Percentiles rank a stretch among this genome's conserved stretches.
Evolutionary conservation across 2,797 vertebrate species (phyloP).

Genomic region (Gallinago nigripennis): DNA sequence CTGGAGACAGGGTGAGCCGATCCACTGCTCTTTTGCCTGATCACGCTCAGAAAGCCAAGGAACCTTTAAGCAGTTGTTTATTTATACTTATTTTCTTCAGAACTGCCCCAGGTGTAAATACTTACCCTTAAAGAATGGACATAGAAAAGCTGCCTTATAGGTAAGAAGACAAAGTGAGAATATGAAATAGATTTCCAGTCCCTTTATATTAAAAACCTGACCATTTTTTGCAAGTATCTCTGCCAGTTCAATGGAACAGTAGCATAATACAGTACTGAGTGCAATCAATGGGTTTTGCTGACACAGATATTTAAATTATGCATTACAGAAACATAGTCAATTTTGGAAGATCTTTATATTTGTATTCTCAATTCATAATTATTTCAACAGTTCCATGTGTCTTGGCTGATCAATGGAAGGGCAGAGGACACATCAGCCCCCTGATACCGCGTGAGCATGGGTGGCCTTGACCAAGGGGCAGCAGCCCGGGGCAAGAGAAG

Average conservation of each 20-base stretch:
- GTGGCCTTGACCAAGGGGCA: background rate
- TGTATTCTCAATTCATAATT: constrained; percentile 14
- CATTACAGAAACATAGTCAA: constrained; percentile 9
- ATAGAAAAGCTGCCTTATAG: background rate
- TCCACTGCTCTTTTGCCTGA: background rate
- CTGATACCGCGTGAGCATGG: background rate
- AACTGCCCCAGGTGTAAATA: background rate
- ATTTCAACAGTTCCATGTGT: constrained; percentile 4
- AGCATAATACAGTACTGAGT: background rate
- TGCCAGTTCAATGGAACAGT: background rate
- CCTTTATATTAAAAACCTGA: background rate
- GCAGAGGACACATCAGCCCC: background rate
- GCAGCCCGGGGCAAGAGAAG: background rate
- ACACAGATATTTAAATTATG: constrained; percentile 24
- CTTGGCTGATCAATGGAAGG: constrained; percentile 9
- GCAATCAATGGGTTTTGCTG: constrained; percentile 19
- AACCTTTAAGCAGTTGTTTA: background rate
- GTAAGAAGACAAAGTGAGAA: background rate
- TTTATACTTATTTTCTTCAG: background rate
- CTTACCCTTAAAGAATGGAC: background rate
- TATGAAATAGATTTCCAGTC: background rate
- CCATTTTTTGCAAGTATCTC: background rate
- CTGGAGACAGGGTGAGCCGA: background rate
- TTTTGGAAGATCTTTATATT: constrained; percentile 21
- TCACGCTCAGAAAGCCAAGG: background rate